Base-by-base conservation (phyloP, 2,888 invertebrate species). In the Kuschelorhynchus macadamiae region DNA sequence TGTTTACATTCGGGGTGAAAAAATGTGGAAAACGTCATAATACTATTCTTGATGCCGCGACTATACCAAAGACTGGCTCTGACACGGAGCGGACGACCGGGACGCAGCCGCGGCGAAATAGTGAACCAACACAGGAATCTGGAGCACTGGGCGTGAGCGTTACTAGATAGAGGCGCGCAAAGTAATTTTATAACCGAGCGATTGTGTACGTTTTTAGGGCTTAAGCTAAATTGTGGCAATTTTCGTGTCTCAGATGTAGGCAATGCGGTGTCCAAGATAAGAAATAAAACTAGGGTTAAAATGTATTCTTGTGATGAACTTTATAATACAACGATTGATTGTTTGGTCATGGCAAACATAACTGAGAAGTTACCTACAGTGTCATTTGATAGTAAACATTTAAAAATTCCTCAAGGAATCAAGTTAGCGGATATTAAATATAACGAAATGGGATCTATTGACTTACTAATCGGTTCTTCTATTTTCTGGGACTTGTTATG, bases 81-180 rank as follows among this genome's bases (percentile, higher is more conserved):
- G 4, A 25, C 25, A 25, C 25, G 25, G 3, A 3, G 25, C 25
- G 7, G 25, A 25, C 25, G 25, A 25, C 7, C 3, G 25, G 4
- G 7, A 7, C 7, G 25, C 7, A 5, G 25, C 25, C 25, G 25
- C 25, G 25, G 4, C 25, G 36, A 4, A 11, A 36, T 36, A 36
- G 36, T 36, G 11, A 36, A 36, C n/a, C n/a, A 36, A n/a, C 11
- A 12, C 2, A 11, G 12, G 36, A 36, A 2, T 36, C 36, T 36
- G 36, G 36, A n/a, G 11, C 1, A 50, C 57, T n/a, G 11, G 25
- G 4, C 16, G 57, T 17, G 50, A 14, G 44, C 14, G 1, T 47
- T 69, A 18, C 20, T 69, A 41, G 69, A 69, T 30, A 47, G 36
- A 1, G 68, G 63, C 12, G 39, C 47, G 0, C 60, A 60, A 25